A percentile compares a stretch with the other conserved stretches of the same genome.
These are phyloP conservation scores for Alligator mississippiensis DNA, from an alignment of 2,113 vertebrate species.

Conservation along the genomic window DNA sequence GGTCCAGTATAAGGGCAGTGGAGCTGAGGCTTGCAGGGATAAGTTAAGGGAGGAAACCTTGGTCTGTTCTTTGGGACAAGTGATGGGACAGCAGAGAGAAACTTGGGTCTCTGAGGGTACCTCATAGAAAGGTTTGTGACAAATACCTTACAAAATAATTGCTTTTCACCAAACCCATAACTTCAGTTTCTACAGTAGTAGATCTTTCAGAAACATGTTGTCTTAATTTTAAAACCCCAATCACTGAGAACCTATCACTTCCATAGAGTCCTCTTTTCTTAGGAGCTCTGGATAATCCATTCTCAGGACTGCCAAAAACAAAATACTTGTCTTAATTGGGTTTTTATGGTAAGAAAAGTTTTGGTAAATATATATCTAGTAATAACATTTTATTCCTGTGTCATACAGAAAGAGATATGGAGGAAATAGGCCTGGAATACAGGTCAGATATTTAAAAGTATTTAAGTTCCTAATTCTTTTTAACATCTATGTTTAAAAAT, in stretches of 20 bases:
- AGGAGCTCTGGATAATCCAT: not conserved
- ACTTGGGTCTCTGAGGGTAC: too few species aligned
- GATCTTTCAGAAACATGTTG: not conserved
- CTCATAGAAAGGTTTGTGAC: too few species aligned
- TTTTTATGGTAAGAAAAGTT: too few species aligned
- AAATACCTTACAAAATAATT: not conserved
- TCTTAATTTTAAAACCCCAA: not conserved
- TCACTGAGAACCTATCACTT: not conserved
- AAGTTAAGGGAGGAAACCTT: too few species aligned
- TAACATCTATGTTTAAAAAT: too few species aligned
- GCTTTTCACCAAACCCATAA: not conserved
- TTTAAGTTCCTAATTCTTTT: too few species aligned
- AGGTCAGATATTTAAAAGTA: too few species aligned
- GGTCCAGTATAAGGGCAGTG: too few species aligned
- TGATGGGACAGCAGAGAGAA: too few species aligned
- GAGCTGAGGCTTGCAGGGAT: too few species aligned
- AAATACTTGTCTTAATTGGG: too few species aligned
- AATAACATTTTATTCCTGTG: not conserved
- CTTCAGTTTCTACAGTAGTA: rapidly evolving
- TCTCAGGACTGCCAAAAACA: not conserved
- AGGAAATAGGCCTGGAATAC: not conserved
- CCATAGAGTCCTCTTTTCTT: not conserved
- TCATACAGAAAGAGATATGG: not conserved
- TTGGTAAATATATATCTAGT: not conserved
- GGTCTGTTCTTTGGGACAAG: too few species aligned